Base-by-base conservation (phyloP, 2,888 invertebrate genomes). In the Siphlonurus alternatus region DNA sequence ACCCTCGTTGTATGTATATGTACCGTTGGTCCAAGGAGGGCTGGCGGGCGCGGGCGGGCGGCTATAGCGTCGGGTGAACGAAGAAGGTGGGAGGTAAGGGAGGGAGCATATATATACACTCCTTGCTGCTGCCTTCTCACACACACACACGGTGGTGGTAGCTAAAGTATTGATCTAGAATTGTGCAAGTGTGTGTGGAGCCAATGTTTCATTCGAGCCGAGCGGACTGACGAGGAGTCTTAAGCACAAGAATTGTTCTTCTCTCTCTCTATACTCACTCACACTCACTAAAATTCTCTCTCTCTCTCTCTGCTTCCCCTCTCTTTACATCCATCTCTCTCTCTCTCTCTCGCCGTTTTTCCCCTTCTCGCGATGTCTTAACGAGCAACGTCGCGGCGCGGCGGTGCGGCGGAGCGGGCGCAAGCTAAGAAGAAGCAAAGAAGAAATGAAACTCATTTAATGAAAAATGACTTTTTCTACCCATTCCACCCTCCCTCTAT, bases 401-500 rank as follows among this genome's bases (percentile, higher is more conserved):
- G 38, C 15, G 38, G 38, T 38, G 38, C 38, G 38, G 38, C 38
- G 38, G 15, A 38, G 38, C 38, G 38, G 38, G 38, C 38, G 38
- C 22, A 56, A 56, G 56, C 56, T 56, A 56, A 56, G 56, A 22
- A 56, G 56, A n/a, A 56, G 56, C 56, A n/a, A 22, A 56, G 56
- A 56, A 56, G 56, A 56, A 56, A 56, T 38, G 56, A 56, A 56
- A 56, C 22, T 56, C 56, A 56, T 56, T 56, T 56, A 56, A 56
- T 56, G 56, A 56, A 56, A 56, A 56, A 56, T 56, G 56, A 56
- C 56, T 56, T 56, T 56, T 38, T 38, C 38, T 38, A 5, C 38
- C 38, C 56, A 10, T 56, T 22, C n/a, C 56, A 10, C 56, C n/a
- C n/a, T 56, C 22, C 56, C n/a, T 56, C 19, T 56, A 56, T 56